A percentile compares a stretch with the other conserved stretches of the same genome.
phyloP scores from a whole-genome alignment of 53 echinoderm and acorn worm genomes.

The Pentamera pediparva region DNA sequence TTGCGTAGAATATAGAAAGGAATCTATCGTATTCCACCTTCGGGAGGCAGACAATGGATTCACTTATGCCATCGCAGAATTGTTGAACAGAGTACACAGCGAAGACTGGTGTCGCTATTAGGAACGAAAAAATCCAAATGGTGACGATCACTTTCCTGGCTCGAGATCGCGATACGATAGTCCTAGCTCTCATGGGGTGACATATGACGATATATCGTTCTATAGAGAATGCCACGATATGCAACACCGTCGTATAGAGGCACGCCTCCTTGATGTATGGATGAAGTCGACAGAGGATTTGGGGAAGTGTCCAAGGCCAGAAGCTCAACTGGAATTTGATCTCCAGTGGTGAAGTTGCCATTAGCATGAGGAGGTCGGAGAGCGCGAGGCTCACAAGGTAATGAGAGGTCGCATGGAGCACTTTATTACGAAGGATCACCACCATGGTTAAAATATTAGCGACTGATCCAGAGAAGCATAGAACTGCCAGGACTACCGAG shows the following conservation, averaged over 20 bases:
- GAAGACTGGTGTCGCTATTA: constrained; percentile 63
- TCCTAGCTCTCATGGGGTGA: constrained; percentile 59
- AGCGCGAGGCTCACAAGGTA: constrained; percentile 19
- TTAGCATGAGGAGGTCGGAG: constrained; percentile 13
- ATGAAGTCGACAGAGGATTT: constrained; percentile 68
- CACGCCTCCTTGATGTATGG: constrained; percentile 85
- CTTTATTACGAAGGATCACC: constrained; percentile 69
- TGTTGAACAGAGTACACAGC: constrained; percentile 36
- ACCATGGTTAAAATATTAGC: constrained; percentile 89
- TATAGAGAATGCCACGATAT: constrained; percentile 61
- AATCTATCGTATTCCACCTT: constrained; percentile 1
- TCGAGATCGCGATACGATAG: constrained; percentile 51
- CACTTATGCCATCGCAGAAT: constrained; percentile 48
- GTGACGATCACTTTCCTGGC: constrained; percentile 69
- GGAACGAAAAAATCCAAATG: constrained; percentile 73
- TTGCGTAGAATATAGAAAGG: constrained; percentile 49
- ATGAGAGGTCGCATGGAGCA: constrained; percentile 17
- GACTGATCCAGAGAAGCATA: constrained; percentile 62
- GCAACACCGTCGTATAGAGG: constrained; percentile 70
- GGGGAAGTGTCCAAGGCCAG: constrained; percentile 77
- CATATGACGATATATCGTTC: constrained; percentile 71
- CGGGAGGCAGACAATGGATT: constrained; percentile 55
- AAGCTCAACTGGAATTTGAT: constrained; percentile 60
- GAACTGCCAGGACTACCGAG: constrained; percentile 46
- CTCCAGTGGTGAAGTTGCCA: constrained; percentile 36